Evolutionary conservation across 53 echinoderm and acorn worm genomes (phyloP).

Genomic region (Patiria pectinifera): DNA sequence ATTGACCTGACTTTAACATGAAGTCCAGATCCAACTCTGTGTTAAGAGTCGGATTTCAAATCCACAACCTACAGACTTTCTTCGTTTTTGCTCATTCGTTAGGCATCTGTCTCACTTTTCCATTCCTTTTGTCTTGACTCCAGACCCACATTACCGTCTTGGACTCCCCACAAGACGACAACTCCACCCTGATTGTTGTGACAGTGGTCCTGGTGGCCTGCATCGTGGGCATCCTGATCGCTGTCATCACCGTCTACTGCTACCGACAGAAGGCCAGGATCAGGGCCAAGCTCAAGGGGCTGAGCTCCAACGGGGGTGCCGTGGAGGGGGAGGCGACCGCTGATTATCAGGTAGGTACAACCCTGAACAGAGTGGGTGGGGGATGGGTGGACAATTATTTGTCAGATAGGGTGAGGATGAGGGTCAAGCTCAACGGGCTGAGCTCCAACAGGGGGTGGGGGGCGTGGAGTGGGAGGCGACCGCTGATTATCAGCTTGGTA

Average conservation of each 20-base stretch:
- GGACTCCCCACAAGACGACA: conserved; percentile 76
- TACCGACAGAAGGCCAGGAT: conserved; percentile 80
- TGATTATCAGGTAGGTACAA: conserved; percentile 89
- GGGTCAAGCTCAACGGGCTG: conserved; percentile 83
- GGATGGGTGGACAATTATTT: background rate
- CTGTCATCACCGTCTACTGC: conserved; percentile 92
- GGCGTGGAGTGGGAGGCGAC: no score
- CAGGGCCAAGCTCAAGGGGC: conserved; percentile 88
- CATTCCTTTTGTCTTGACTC: background rate
- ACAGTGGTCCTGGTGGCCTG: conserved; percentile 94
- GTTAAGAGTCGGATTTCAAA: background rate
- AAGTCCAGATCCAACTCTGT: no score
- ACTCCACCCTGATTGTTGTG: conserved; percentile 85
- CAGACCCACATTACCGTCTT: conserved; percentile 79
- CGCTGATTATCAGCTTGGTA: no score
- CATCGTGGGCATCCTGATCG: conserved; percentile 85
- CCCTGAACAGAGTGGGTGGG: background rate
- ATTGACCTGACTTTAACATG: no score
- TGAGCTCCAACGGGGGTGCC: conserved; percentile 71
- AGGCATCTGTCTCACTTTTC: background rate
- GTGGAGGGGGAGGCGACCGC: conserved; percentile 87
- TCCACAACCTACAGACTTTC: background rate
- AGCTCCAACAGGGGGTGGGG: conserved; percentile 59
- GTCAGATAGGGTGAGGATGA: background rate
- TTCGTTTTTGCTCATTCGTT: background rate